These are phyloP conservation scores for Drosophila demipolita DNA, from an alignment of 2,888 invertebrate species.

Conservation along the genomic window DNA sequence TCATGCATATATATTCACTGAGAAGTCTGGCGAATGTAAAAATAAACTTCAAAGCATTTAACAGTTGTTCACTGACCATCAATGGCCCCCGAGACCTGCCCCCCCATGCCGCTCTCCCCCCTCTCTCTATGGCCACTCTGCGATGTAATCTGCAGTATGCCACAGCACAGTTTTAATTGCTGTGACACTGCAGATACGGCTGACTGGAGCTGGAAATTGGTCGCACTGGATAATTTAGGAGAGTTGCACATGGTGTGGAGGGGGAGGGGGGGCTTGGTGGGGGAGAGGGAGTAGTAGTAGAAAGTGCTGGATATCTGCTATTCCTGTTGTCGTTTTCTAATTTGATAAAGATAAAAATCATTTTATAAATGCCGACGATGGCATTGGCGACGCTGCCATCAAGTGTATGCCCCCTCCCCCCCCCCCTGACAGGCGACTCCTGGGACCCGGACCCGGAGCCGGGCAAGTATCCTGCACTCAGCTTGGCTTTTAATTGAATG, in stretches of 20 bases:
- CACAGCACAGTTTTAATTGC: conserved; percentile 76
- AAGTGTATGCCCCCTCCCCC: conserved; percentile 44
- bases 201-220: conserved; percentile 64
- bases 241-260: neutral
- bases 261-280: too few relatives aligned
- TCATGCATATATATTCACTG: conserved; percentile 43
- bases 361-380: conserved; percentile 70
- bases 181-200: conserved; percentile 72
- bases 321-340: conserved; percentile 73
- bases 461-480: conserved; percentile 10
- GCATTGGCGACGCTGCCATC: conserved; percentile 48
- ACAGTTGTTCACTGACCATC: conserved; percentile 66
- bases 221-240: conserved; percentile 13
- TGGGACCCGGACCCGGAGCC: conserved; percentile 23
- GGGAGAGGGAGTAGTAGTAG: neutral
- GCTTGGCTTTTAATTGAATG: conserved; percentile 69
- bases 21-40: conserved; percentile 53
- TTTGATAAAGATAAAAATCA: conserved; percentile 79
- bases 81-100: conserved; percentile 21
- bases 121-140: neutral
- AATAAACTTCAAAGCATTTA: conserved; percentile 76
- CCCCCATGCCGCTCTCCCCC: conserved; percentile 7
- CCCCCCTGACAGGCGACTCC: conserved; percentile 44
- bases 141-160: conserved; percentile 73
- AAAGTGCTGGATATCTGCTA: conserved; percentile 3